Evolutionary conservation across 2,113 vertebrate species (phyloP).

Genomic region (Nasalis larvatus): DNA sequence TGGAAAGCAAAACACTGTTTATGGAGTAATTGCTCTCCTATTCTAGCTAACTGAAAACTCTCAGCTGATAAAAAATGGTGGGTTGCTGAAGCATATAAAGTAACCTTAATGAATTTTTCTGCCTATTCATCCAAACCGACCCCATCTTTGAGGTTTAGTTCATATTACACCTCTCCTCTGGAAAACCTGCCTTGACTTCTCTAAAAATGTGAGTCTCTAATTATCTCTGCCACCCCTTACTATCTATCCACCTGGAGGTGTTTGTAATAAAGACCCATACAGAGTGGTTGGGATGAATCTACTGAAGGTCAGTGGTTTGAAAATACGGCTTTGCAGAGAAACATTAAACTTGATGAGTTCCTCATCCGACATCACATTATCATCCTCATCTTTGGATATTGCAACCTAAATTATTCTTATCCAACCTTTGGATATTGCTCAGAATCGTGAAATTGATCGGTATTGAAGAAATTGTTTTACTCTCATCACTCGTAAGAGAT

Average conservation of each 20-base stretch:
- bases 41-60: background rate
- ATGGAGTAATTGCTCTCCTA: background rate
- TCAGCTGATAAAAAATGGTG: background rate
- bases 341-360: background rate
- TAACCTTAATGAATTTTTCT: background rate
- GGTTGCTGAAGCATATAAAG: background rate
- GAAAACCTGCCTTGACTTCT: background rate
- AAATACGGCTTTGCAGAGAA: background rate
- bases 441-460: background rate
- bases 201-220: background rate
- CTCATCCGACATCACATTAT: background rate
- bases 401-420: too few relatives aligned
- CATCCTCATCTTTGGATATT: background rate
- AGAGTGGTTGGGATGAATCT: background rate
- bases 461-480: background rate
- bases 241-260: background rate
- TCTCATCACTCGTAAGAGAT: background rate
- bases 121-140: background rate
- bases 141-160: background rate
- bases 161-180: background rate
- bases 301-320: background rate
- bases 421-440: too few relatives aligned
- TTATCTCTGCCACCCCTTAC: background rate
- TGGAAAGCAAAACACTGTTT: background rate
- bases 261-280: background rate